Evolutionary conservation across 2,888 invertebrate species (phyloP), one percentile per base, ranked within the genome.

Genomic region (Dryadula phaetusa): DNA sequence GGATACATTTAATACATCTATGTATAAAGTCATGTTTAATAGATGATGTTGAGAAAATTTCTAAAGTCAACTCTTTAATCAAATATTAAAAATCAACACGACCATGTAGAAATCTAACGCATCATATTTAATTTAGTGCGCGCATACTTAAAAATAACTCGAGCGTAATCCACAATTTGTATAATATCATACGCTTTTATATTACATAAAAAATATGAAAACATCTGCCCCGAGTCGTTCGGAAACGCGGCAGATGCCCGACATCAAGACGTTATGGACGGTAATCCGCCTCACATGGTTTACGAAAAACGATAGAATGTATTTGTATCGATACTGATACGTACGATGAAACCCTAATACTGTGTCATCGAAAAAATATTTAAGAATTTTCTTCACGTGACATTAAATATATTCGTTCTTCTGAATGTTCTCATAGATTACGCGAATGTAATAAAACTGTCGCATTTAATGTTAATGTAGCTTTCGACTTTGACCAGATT

Each of bases 251-350:
- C 91, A 90, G 85, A 86, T 91, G 91, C 83, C 80, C 69, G 84
- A 85, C 85, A 89, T 90, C 86, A 88, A 90, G 91, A 89, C 87
- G 85, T 90, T 87, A 88, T 81, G 75, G 86, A 80, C 84, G 84
- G 86, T 85, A 86, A 90, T 88, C 86, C 86, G 79, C 80, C 76
- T 86, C 86, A 83, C 80, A 81, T 85, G 84, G 79, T 79, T 78
- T 74, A 82, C 77, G 80, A 80, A 83, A 87, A 88, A 85, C 83
- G 83, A 84, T 84, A 82, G 81, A 76, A 77, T 74, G 76, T 66
- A 65, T 75, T 66, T 56, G 66, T 72, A 62, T 67, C 74, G 76
- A 75, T 71, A 70, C 53, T 34, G 65, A 65, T 62, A 67, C 52
- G 42, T 62, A 47, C 52, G 34, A 62, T 60, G 46, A 18, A 66